Evolutionary conservation across 2,113 vertebrate species (phyloP), one percentile per base, ranked within the genome.

Genomic region (Platysteira castanea): DNA sequence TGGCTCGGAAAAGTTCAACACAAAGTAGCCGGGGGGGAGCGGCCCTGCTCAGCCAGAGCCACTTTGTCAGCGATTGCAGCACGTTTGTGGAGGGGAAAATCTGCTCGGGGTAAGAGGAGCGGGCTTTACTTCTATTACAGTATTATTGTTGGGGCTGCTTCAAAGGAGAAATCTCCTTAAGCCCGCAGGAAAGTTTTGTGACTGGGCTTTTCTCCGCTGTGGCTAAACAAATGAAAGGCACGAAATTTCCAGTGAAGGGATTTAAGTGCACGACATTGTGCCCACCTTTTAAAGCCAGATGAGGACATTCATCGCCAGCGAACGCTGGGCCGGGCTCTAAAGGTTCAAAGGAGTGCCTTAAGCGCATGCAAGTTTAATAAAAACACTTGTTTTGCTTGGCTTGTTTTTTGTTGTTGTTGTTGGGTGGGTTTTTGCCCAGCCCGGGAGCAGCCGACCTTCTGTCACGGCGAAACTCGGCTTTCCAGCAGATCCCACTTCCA

Each of bases 191-290:
- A 97, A 97, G 97, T 98, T 98, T 97, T 96, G 96, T 82, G 35
- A 95, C 95, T 94, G 90, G 96, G 97, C 96, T 98, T 97, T 94
- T 96, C 96, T 96, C 81, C 33, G 73, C 96, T 97, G 97, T 97
- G 97, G 97, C 95, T 97, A 96, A 98, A 98, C 98, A 98, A 97
- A 84, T 95, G 96, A 93, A 81, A 96, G 94, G 96, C 97, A 91
- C 95, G 97, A 94, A 91, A 71, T 81, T 96, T 97, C 93, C 84
- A 85, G 39, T 70, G 77, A 96, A 96, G 97, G 97, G 97, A 97
- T 96, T 97, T 96, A 96, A 97, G 97, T 96, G 95, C 97, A 94
- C 6, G 87, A 93, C 97, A 97, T 97, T 97, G 97, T 97, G 82
- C 84, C 71, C 95, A 97, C 95, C 97, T 97, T 97, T 97, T 96